Evolutionary conservation across 2,113 vertebrate species (phyloP).

Genomic region (Thunnus thynnus): DNA sequence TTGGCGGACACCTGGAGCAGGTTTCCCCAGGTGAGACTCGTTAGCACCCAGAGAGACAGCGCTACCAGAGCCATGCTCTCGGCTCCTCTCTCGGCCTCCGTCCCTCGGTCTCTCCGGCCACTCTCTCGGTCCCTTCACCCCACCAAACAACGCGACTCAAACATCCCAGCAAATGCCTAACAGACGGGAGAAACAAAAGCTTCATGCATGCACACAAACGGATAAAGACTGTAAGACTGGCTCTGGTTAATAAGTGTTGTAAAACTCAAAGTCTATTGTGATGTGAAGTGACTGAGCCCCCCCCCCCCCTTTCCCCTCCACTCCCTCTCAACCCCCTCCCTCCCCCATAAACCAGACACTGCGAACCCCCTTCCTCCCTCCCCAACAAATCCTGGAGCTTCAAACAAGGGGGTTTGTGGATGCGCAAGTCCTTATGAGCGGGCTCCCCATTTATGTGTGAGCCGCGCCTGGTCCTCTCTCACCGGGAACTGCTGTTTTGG

Average conservation of each 20-base stretch:
- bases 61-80: conserved; percentile 85
- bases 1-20: conserved; percentile 86
- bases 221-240: conserved; percentile 8
- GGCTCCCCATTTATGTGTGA: conserved; percentile 5
- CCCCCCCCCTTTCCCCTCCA: conserved; percentile 35
- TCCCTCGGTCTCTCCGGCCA: conserved; percentile 61
- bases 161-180: conserved; percentile 81
- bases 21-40: conserved; percentile 85
- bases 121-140: conserved; percentile 77
- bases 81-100: conserved; percentile 64
- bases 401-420: conserved; percentile 25
- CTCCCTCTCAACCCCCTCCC: neutral
- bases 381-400: conserved; percentile 65
- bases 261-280: conserved; percentile 76
- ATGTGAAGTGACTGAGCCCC: conserved; percentile 43
- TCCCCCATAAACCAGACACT: conserved; percentile 56
- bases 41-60: conserved; percentile 83
- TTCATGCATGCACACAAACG: conserved; percentile 47
- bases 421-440: conserved; percentile 48
- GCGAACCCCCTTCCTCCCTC: conserved; percentile 33
- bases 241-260: conserved; percentile 61
- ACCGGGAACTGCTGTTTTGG: conserved; percentile 67
- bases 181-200: conserved; percentile 50
- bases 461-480: conserved; percentile 54
- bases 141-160: conserved; percentile 75